Evolutionary conservation across 2,888 invertebrate genomes (phyloP), one percentile per base, ranked within the genome.

Genomic region (Lochmaea capreae): DNA sequence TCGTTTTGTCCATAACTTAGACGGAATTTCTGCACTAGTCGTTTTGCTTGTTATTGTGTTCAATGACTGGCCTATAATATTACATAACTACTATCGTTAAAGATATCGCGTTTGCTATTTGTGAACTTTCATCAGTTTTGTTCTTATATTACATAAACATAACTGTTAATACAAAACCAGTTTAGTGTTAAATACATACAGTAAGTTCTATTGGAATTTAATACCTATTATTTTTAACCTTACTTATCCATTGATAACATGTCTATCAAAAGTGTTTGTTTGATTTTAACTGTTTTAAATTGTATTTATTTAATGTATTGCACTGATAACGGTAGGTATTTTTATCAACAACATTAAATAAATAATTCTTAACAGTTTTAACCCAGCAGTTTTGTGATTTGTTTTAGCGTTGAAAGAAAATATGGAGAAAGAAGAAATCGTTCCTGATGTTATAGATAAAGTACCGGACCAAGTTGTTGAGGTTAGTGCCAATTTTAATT

Each of bases 391-490:
- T 54, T 18, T 18, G 54, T 54, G 18, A 18, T 54, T 18, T 18
- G 9, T 52, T 52, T 16, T 16, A 54, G 54, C 11, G 11, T 16
- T 54, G 18, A 54, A 54, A 54, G 54, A 9, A 54, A 18, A 54
- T 69, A 84, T 85, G 84, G 84, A 85, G 75, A 80, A 81, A 71
- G 81, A 83, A 78, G 80, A 76, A 67, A 79, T 86, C 26, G 83
- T 86, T n/a, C 84, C 85, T 1, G 85, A 85, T 74, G 85, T 86
- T 16, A 83, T 86, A 52, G 82, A 83, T 66, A 81, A 79, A 61
- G 80, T 79, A 8, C 86, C 85, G 4, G 72, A 76, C 6, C 71
- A 80, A 73, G 70, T 77, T 42, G 73, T 77, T 8, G 77, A 83
- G 81, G 83, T 83, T 70, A 54, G 71, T 33, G 33, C 33, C 9